A percentile compares a stretch with the other conserved stretches of the same genome.
Conservation (phyloP, 2,113 vertebrate species). For the Motacilla tschutschensis region DNA sequence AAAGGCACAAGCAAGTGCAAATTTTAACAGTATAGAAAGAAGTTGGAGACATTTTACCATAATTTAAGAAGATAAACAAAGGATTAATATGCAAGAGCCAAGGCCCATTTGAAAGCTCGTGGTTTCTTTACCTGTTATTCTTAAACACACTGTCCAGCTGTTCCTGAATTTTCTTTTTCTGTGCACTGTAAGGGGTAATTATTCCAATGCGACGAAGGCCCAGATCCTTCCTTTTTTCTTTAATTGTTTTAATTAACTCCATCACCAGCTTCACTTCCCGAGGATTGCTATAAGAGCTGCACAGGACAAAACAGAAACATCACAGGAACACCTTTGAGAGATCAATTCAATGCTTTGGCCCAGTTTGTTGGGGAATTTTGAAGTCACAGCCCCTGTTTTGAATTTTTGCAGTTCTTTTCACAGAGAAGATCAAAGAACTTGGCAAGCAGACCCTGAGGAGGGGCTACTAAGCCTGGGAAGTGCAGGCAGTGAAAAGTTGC, state of each 20-base stretch:
- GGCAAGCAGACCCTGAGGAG: background rate
- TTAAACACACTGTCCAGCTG: conserved; percentile 68
- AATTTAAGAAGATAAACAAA: background rate
- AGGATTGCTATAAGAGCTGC: conserved; percentile 80
- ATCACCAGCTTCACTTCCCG: conserved; percentile 83
- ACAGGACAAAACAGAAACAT: background rate
- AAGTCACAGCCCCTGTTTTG: background rate
- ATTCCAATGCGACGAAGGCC: conserved; percentile 74
- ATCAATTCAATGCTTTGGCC: background rate
- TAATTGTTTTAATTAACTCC: conserved; percentile 77
- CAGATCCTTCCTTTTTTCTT: conserved; percentile 65
- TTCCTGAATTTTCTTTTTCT: conserved; percentile 77
- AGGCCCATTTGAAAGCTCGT: rapidly evolving
- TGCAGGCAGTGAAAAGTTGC: background rate
- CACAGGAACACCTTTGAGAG: background rate
- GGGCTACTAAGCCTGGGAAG: background rate
- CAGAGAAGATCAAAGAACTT: background rate
- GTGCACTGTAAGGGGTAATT: conserved; percentile 87
- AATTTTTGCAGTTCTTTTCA: background rate
- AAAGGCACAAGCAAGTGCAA: background rate
- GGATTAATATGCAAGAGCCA: background rate
- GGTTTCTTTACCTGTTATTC: conserved; percentile 53
- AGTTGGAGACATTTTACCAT: background rate
- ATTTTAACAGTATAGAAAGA: background rate
- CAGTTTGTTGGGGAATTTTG: background rate